Conservation (phyloP, 1,140 invertebrate genomes). For the Periplaneta americana region DNA sequence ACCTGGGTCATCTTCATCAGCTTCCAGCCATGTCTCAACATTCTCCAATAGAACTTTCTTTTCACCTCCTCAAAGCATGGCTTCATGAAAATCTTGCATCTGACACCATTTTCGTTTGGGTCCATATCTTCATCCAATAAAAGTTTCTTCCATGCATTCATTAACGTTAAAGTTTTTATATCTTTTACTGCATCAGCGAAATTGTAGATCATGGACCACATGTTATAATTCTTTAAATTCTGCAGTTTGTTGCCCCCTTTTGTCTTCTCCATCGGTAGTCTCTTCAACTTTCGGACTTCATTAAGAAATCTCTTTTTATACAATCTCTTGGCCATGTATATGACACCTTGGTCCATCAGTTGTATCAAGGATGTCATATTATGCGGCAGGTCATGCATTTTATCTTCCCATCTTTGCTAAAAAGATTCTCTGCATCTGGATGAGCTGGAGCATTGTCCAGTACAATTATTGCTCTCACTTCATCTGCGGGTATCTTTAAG, state of each 20-base stretch:
- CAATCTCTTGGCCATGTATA: background rate
- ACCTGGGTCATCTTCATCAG: background rate
- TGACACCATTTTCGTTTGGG: background rate
- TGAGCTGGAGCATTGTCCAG: background rate
- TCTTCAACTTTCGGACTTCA: background rate
- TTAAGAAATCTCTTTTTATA: background rate
- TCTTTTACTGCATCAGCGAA: constrained; percentile 1
- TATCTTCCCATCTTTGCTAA: background rate
- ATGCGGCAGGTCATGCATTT: background rate
- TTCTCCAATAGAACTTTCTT: background rate
- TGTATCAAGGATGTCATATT: background rate
- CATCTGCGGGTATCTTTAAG: background rate
- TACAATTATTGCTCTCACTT: background rate
- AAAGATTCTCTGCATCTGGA: background rate
- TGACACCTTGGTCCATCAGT: background rate
- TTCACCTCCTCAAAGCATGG: background rate
- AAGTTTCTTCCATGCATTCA: background rate
- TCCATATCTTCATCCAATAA: background rate
- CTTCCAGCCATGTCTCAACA: background rate
- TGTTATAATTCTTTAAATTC: background rate
- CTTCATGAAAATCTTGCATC: background rate
- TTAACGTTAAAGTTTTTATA: background rate
- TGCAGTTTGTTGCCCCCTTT: background rate
- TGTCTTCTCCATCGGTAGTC: constrained; percentile 1
- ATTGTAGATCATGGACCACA: background rate